Base-by-base conservation (phyloP, 2,113 vertebrate species). In the Sylvia atricapilla region DNA sequence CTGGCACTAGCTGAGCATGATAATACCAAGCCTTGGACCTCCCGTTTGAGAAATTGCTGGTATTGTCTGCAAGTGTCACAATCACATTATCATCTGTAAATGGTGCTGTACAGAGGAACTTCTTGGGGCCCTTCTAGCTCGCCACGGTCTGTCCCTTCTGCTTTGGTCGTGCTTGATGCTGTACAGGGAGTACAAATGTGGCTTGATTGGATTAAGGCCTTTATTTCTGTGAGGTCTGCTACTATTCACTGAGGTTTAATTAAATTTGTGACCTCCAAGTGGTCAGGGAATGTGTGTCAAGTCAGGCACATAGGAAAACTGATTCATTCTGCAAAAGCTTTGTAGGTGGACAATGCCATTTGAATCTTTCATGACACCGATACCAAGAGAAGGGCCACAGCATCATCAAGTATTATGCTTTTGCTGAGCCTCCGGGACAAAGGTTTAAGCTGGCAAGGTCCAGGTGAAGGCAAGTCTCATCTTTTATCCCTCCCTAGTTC, bases 241-340 rank as follows among this genome's bases (percentile, higher is more conserved):
- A 92, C 95, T 93, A 93, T 96, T 97, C 95, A 96, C 86, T 0
- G 11, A 89, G 94, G 84, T 95, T 95, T 97, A 95, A 96, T 95
- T 95, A 95, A 95, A 96, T 96, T 93, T 94, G 93, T 97, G 96
- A 96, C 96, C 94, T 97, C 83, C 90, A 94, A 95, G 93, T 94
- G 92, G 92, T 94, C 95, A 84, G 86, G 83, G 95, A 96, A 94
- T 95, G 93, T 94, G 95, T 94, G 90, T 94, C 94, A 96, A 93
- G 92, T 88, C 93, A 95, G 90, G 83, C 93, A 95, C 94, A 80
- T 22, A 96, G 60, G 80, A 94, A 93, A 96, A 93, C 88, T 68
- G 86, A 97, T 96, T 91, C 92, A 89, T 87, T 86, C 94, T 89
- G 89, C 73, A 73, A 93, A 93, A 93, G 85, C 92, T 95, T 93